Evolutionary conservation across 2,113 vertebrate species (phyloP).

Genomic region (Megaceryle torquata): DNA sequence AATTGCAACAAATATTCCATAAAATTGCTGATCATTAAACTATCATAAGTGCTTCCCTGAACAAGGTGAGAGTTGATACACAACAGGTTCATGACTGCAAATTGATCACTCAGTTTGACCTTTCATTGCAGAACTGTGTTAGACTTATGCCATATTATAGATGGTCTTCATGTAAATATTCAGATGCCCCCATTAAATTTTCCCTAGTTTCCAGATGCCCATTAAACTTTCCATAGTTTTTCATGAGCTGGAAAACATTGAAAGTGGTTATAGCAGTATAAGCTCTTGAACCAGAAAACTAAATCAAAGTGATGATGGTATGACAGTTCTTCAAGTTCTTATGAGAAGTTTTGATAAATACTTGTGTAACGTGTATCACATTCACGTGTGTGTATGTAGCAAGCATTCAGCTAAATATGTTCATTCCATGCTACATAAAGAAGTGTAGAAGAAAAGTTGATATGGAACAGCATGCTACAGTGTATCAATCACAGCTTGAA

Average conservation of each 20-base stretch:
- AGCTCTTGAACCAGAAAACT: not conserved
- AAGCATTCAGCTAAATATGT: not conserved
- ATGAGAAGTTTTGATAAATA: not conserved
- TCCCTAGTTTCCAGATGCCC: not conserved
- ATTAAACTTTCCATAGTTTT: not conserved
- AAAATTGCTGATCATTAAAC: not conserved
- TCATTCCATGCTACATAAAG: not conserved
- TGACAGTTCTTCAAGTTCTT: not conserved
- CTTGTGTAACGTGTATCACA: rapidly evolving
- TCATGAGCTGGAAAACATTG: not conserved
- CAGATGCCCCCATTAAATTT: not conserved
- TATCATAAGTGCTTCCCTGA: not conserved
- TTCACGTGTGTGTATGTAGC: not conserved
- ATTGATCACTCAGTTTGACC: not conserved
- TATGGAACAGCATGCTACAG: not conserved
- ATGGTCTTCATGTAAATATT: not conserved
- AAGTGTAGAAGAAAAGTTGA: not conserved
- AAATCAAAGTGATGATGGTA: not conserved
- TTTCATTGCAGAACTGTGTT: not conserved
- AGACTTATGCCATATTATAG: not conserved
- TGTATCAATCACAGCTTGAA: not conserved
- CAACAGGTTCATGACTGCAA: not conserved
- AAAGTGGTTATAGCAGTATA: not conserved
- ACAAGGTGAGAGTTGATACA: not conserved
- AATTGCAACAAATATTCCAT: not conserved